Percentiles rank a stretch among this genome's conserved stretches.
Conservation (phyloP, 2,888 invertebrate species). For the Cephus sareptanus region DNA sequence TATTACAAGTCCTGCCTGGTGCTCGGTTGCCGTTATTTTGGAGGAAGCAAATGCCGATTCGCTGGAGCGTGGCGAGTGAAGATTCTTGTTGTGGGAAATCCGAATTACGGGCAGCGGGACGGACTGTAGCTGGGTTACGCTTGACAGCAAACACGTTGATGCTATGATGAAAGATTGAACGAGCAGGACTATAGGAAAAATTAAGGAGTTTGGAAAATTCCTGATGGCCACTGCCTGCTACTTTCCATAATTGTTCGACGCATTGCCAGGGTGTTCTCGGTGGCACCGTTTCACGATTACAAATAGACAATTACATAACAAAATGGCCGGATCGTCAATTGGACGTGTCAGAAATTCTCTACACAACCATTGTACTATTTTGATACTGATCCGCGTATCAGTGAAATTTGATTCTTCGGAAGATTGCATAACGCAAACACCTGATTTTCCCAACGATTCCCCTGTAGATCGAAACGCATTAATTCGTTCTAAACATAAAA, state of each 20-base stretch:
- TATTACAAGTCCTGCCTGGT: neutral
- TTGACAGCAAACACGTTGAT: neutral
- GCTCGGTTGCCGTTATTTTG: neutral
- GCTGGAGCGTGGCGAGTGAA: neutral
- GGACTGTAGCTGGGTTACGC: neutral
- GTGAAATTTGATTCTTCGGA: neutral
- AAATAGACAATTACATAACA: neutral
- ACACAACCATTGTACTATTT: no score
- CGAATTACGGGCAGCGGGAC: neutral
- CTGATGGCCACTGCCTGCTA: neutral
- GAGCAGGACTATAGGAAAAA: neutral
- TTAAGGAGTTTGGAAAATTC: neutral
- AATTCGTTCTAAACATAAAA: no score
- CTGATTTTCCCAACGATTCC: neutral
- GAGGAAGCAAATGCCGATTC: neutral
- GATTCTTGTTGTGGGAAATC: neutral
- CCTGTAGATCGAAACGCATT: no score
- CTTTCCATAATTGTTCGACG: neutral
- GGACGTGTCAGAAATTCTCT: neutral
- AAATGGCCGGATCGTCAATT: neutral
- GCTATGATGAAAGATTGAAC: neutral
- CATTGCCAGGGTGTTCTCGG: no score
- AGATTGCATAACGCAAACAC: neutral
- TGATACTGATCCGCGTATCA: no score
- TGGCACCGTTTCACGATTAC: neutral